Conservation (phyloP, 2,113 vertebrate genomes). For the Siphamia tubifer region DNA sequence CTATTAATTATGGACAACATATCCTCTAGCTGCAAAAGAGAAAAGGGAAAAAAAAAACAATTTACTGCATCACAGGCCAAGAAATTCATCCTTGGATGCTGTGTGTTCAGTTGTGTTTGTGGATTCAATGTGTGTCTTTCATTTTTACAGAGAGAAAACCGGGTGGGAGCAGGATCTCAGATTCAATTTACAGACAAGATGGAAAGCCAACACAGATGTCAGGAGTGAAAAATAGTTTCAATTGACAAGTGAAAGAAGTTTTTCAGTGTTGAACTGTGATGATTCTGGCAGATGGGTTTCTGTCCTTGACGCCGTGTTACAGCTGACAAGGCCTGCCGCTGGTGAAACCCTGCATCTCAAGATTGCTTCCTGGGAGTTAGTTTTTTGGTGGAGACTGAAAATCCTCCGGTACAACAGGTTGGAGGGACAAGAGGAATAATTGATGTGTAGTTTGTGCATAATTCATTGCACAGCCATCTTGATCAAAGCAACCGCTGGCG, state of each 20-base stretch:
- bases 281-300: slow-evolving; percentile 33
- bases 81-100: slow-evolving; percentile 39
- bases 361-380: slow-evolving; percentile 6
- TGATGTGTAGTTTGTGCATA: slow-evolving; percentile 45
- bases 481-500: slow-evolving; percentile 39
- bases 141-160: slow-evolving; percentile 50
- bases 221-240: slow-evolving; percentile 69
- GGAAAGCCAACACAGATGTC: slow-evolving; percentile 73
- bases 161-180: slow-evolving; percentile 54
- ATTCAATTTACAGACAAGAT: slow-evolving; percentile 75
- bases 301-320: slow-evolving; percentile 25
- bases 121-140: slow-evolving; percentile 62
- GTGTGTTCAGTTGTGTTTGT: slow-evolving; percentile 50
- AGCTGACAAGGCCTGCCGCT: slow-evolving; percentile 1
- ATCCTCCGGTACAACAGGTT: slow-evolving; percentile 42
- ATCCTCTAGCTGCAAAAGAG: slow-evolving; percentile 26
- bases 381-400: background rate
- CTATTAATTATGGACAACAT: slow-evolving; percentile 60
- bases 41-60: slow-evolving; percentile 29
- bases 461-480: slow-evolving; percentile 39
- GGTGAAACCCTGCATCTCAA: slow-evolving; percentile 19
- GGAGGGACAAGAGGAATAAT: slow-evolving; percentile 46
- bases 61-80: slow-evolving; percentile 63
- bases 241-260: slow-evolving; percentile 52
- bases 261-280: slow-evolving; percentile 20